Base-by-base conservation (phyloP, 2,888 invertebrate species). In the Silvanus unidentatus region DNA sequence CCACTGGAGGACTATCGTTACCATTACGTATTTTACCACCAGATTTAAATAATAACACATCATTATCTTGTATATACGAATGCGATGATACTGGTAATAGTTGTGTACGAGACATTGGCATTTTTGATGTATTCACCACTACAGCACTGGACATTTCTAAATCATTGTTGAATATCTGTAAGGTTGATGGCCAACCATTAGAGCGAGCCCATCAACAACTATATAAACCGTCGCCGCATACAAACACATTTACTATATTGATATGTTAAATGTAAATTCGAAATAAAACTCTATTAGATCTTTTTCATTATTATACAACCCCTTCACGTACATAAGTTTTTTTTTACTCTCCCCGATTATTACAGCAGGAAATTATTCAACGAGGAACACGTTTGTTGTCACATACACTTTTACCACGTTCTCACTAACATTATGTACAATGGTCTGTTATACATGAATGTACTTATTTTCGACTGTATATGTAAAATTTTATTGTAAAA, bases 101-200 rank as follows among this genome's bases (percentile, higher is more conserved):
- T 65, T 74, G 74, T 53, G 73, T 70, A 62, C 73, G 71, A 62
- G 75, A 75, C 63, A 63, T 64, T 50, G 64, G 63, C 64, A 65
- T 64, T 60, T 64, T 61, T 45, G 58, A 59, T 51, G 66, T 62
- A 60, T 68, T 69, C 42, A 60, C 68, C 54, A 68, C 64, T 55
- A 63, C 69, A 57, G 67, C 70, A 66, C 71, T 72, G 66, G 69
- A 69, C 73, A 73, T 73, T 60, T 69, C 66, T 60, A 52, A 54
- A 11, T 48, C 52, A 55, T 50, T 52, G 49, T 46, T 49, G 45
- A 54, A 49, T 55, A 56, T 57, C 53, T 50, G 57, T 54, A 52
- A 64, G 63, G 63, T 65, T 67, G 65, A 65, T 63, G 65, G 62
- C 62, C 68, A 64, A 66, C 62, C 68, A 67, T 67, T 58, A 63